Evolutionary conservation across 1,140 invertebrate genomes (phyloP).

Genomic region (Drosophila bocki): DNA sequence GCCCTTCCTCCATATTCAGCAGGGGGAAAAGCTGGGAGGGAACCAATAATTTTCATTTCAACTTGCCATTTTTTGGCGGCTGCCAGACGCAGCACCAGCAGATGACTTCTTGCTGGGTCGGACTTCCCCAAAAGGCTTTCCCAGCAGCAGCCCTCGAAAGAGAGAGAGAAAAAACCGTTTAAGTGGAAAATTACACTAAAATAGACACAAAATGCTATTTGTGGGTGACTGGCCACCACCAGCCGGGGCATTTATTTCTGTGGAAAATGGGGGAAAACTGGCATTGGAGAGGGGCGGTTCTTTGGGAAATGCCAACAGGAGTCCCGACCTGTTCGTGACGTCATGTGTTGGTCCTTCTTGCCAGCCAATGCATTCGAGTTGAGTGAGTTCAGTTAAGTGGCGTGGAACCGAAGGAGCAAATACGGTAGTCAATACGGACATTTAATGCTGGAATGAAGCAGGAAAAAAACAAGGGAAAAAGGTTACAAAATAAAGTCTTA

Average conservation of each 20-base stretch:
- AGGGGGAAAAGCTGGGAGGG: conserved; percentile 4
- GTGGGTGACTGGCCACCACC: conserved; percentile 50
- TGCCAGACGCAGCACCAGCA: conserved; percentile 60
- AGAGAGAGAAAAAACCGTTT: conserved; percentile 59
- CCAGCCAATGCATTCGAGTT: conserved; percentile 22
- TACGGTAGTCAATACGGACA: conserved; percentile 22
- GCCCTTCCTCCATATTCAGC: conserved; percentile 14
- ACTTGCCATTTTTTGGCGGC: conserved; percentile 63
- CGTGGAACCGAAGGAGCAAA: conserved; percentile 21
- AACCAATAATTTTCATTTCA: conserved; percentile 80
- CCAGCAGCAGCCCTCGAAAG: neutral
- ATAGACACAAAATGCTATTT: conserved; percentile 82
- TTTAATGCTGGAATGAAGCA: neutral
- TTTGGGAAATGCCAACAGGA: conserved; percentile 16
- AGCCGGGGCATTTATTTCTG: conserved; percentile 28
- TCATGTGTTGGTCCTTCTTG: conserved; percentile 25
- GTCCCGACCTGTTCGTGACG: conserved; percentile 32
- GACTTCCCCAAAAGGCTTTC: conserved; percentile 19
- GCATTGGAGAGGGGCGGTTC: neutral
- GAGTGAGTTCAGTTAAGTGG: conserved; percentile 1
- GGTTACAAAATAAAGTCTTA: neutral
- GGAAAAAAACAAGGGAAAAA: neutral
- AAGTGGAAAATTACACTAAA: conserved; percentile 80
- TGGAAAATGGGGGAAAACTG: neutral
- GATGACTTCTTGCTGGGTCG: conserved; percentile 43